Evolutionary conservation across 2,888 invertebrate species (phyloP), one percentile per base, ranked within the genome.

Genomic region (Germaria angustata): DNA sequence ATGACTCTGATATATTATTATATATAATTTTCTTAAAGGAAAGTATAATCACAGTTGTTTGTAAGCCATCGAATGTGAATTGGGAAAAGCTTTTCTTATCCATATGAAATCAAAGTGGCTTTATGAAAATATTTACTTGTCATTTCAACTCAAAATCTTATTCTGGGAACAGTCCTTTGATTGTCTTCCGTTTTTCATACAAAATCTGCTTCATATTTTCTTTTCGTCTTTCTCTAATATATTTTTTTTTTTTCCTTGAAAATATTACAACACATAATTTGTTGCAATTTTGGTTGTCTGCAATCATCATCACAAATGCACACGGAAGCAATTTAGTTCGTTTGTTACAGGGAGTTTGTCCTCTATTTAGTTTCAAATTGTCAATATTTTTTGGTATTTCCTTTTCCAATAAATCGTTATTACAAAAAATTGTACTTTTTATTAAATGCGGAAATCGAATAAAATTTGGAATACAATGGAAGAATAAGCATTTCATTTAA

Each of bases 281-380:
- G 3, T 28, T 24, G 24, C 36, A 24, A 39, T 57, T 59, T 32
- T 51, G 41, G 6, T 68, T 46, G 46, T 9, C 34, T 39, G 34
- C 41, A 49, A 24, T 36, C 72, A 61, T 72, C 49, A 69, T 55
- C 57, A 44, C 36, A 13, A 68, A 32, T 44, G 17, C 34, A 20
- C 49, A 65, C 53, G 76, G 76, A 81, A 81, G 41, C 59, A 71
- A 81, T 81, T 76, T 76, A 55, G 17, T 32, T 36, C 57, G 59
- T 66, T 76, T 65, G 71, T 71, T 71, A 66, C 61, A 55, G 8
- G 0, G 20, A 13, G 13, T 17, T 44, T 28, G 39, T 75, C 69
- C 69, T 53, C 55, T 34, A 51, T 51, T 32, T 20, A 65, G 15
- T 13, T 57, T 32, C 4, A 24, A 36, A 24, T 34, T 66, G 32